These are phyloP conservation scores for Elmis aenea DNA, from an alignment of 2,888 invertebrate genomes.

Conservation along the genomic window DNA sequence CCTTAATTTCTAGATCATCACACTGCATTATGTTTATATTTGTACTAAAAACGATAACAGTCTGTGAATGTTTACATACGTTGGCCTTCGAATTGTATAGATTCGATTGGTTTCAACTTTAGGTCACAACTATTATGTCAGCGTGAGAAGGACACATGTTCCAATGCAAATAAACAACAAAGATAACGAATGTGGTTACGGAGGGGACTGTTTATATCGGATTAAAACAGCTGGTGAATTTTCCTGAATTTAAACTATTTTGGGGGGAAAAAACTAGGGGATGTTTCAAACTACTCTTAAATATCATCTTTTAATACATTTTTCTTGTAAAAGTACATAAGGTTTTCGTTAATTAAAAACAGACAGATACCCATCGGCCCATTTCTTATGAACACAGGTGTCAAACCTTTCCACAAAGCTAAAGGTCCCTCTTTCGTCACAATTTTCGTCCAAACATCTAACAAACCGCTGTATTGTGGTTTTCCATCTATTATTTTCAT, in stretches of 20 bases:
- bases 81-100: constrained; percentile 19
- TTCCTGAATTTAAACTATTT: too few relatives aligned
- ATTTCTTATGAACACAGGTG: constrained; percentile 56
- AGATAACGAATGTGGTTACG: too few relatives aligned
- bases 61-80: constrained; percentile 22
- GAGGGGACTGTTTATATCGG: too few relatives aligned
- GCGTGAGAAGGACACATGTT: constrained; percentile 1
- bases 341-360: too few relatives aligned
- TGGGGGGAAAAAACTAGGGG: too few relatives aligned
- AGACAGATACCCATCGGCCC: too few relatives aligned
- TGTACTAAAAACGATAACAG: constrained; percentile 12
- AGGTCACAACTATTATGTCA: not conserved
- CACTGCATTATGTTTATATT: constrained; percentile 27
- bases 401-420: constrained; percentile 94
- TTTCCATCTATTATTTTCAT: constrained; percentile 78
- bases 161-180: constrained; percentile 1
- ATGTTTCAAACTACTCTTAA: too few relatives aligned
- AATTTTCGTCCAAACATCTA: constrained; percentile 72
- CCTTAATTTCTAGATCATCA: constrained; percentile 29
- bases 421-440: constrained; percentile 80
- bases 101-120: constrained; percentile 9
- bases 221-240: too few relatives aligned
- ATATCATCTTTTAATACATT: too few relatives aligned
- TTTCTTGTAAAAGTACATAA: too few relatives aligned
- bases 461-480: constrained; percentile 75